A percentile compares a stretch with the other conserved stretches of the same genome.
These are phyloP conservation scores for Barbus barbus DNA, from an alignment of 2,113 vertebrate genomes.

Conservation along the genomic window DNA sequence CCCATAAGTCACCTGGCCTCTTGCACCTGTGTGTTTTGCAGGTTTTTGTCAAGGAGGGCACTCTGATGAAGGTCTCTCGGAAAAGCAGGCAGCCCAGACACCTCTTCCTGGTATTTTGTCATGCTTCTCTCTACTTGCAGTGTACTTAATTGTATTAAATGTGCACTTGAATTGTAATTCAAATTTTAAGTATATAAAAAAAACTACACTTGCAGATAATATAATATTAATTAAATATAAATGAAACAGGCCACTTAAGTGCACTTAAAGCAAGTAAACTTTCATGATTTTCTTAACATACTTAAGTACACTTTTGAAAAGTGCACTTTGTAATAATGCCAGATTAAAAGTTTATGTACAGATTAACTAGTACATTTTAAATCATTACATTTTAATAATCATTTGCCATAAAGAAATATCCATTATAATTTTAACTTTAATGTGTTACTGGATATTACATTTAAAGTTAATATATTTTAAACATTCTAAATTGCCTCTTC, in stretches of 20 bases:
- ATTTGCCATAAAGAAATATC: not conserved
- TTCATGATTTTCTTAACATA: not conserved
- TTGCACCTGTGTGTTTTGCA: constrained; percentile 63
- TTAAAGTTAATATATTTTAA: not conserved
- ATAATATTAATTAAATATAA: not conserved
- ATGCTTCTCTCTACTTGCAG: not conserved
- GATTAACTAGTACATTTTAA: no score
- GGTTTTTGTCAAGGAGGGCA: constrained; percentile 96
- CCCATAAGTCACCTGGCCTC: constrained; percentile 16
- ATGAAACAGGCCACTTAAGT: not conserved
- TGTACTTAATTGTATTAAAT: not conserved
- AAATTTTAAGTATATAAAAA: not conserved
- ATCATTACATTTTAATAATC: not conserved
- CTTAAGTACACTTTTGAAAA: not conserved
- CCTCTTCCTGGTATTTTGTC: constrained; percentile 87
- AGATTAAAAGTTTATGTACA: not conserved
- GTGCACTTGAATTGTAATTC: not conserved
- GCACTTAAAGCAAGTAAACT: not conserved
- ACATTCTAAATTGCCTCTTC: not conserved
- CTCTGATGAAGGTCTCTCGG: constrained; percentile 90
- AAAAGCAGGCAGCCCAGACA: constrained; percentile 88
- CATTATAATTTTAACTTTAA: not conserved
- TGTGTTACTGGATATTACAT: not conserved
- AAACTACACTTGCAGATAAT: not conserved
- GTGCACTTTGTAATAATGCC: not conserved